These are phyloP conservation scores for Cosmia pyralina DNA, from an alignment of 2,888 invertebrate species.

Conservation along the genomic window DNA sequence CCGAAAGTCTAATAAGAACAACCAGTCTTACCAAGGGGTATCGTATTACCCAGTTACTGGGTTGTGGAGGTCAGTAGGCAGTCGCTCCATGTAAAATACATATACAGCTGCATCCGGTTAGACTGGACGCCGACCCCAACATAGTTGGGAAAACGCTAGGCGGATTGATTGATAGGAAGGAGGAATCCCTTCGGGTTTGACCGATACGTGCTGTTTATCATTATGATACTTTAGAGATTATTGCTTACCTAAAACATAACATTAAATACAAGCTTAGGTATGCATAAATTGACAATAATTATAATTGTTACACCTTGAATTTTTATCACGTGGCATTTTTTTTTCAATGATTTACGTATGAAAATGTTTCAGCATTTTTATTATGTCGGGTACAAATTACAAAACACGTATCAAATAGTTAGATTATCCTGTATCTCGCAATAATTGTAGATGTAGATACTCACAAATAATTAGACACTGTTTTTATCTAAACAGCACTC, in stretches of 20 bases:
- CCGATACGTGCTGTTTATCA: neutral
- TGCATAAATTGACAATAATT: neutral
- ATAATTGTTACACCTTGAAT: neutral
- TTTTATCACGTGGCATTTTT: no score
- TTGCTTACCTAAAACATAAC: neutral
- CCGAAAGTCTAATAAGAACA: no score
- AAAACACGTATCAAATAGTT: conserved; percentile 4
- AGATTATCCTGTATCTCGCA: neutral
- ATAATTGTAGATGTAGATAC: conserved; percentile 2
- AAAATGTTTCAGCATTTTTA: neutral
- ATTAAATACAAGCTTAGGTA: neutral
- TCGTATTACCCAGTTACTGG: no score
- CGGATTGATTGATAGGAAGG: no score
- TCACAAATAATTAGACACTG: conserved; percentile 11
- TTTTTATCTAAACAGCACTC: conserved; percentile 3
- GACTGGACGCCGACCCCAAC: no score
- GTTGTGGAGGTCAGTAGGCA: no score
- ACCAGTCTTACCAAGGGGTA: no score
- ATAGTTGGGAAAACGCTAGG: no score
- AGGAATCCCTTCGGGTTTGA: neutral
- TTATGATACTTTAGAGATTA: neutral
- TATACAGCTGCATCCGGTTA: no score
- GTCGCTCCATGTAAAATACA: no score
- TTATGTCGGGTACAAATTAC: neutral
- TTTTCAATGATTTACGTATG: neutral